Conservation (phyloP, 2,113 vertebrate species). For the Naja naja region DNA sequence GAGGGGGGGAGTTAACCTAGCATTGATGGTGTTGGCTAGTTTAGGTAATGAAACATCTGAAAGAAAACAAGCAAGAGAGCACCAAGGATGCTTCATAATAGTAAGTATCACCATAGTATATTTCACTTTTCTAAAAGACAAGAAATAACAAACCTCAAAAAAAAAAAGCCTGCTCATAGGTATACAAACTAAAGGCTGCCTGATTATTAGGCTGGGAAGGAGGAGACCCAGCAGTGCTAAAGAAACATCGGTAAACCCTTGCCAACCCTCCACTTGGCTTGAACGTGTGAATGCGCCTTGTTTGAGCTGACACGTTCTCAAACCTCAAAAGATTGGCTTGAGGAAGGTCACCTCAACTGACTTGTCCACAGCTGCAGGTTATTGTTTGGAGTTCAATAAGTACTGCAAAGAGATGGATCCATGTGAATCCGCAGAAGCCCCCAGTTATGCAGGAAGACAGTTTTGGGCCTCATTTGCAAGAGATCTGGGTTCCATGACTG, state of each 20-base stretch:
- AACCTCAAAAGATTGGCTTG: background rate
- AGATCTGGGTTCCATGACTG: background rate
- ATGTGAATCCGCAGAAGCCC: background rate
- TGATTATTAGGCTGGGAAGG: background rate
- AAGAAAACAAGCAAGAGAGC: background rate
- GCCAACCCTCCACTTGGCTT: too few species aligned
- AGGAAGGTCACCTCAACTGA: background rate
- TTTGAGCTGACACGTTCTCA: background rate
- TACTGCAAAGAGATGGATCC: background rate
- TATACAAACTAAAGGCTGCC: background rate
- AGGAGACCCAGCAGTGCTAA: background rate
- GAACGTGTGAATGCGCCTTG: background rate
- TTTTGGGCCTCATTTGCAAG: background rate
- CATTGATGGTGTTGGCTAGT: background rate
- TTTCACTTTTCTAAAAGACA: background rate
- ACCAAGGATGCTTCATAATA: background rate
- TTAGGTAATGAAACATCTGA: background rate
- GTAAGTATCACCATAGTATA: background rate
- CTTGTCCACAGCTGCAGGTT: background rate
- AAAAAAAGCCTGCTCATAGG: background rate
- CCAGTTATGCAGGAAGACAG: background rate
- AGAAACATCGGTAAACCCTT: background rate
- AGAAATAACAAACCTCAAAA: background rate
- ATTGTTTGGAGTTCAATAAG: background rate
- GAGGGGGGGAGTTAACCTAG: background rate